These are phyloP conservation scores for Eledona agricola DNA, from an alignment of 2,888 invertebrate genomes.

Conservation along the genomic window DNA sequence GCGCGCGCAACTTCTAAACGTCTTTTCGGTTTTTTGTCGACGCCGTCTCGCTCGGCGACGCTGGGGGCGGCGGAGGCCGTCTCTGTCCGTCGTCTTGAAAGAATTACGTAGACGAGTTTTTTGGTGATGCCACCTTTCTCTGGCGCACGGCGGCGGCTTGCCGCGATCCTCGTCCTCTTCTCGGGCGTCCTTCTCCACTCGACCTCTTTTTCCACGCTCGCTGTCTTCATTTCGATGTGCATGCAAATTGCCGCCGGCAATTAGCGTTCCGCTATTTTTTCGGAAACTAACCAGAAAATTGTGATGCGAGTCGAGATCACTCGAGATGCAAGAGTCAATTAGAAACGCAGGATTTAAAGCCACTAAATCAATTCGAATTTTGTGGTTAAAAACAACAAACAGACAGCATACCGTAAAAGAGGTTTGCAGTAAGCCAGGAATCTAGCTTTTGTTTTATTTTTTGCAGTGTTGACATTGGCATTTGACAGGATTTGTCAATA, in stretches of 20 bases:
- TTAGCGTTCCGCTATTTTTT: constrained; percentile 15
- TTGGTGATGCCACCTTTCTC: constrained; percentile 37
- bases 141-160: constrained; percentile 21
- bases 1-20: constrained; percentile 59
- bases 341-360: no score
- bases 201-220: constrained; percentile 43
- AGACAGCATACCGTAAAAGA: no score
- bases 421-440: no score
- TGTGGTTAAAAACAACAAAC: no score
- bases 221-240: constrained; percentile 37
- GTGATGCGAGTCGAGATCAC: no score
- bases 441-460: no score
- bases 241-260: constrained; percentile 25
- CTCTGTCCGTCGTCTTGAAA: constrained; percentile 47
- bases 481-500: no score
- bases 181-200: constrained; percentile 48
- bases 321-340: no score
- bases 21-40: constrained; percentile 56
- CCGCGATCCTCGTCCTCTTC: constrained; percentile 39
- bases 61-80: constrained; percentile 5
- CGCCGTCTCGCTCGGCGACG: constrained; percentile 41
- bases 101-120: constrained; percentile 40
- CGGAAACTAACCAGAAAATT: neutral
- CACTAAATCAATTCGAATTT: no score
- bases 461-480: no score